These are phyloP conservation scores for Cheilosia urbana DNA, from an alignment of 2,888 invertebrate genomes.

Conservation along the genomic window DNA sequence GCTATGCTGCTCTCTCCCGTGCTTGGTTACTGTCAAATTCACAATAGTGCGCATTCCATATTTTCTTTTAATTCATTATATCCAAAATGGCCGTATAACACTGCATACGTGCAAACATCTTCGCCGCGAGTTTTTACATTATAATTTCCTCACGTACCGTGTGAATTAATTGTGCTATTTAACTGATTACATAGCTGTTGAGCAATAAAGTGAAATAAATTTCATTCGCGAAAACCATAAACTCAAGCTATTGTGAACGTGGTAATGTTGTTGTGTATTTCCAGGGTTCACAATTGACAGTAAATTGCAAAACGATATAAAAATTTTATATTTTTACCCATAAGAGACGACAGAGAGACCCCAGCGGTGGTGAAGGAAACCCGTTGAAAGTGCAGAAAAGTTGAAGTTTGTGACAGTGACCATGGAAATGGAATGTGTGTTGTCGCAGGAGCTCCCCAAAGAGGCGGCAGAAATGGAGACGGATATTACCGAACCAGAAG, in stretches of 20 bases:
- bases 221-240: slow-evolving; percentile 54
- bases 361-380: slow-evolving; percentile 7
- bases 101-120: slow-evolving; percentile 41
- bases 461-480: not conserved
- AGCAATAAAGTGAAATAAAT: slow-evolving; percentile 53
- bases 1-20: slow-evolving; percentile 24
- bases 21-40: slow-evolving; percentile 59
- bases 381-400: slow-evolving; percentile 4
- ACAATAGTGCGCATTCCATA: slow-evolving; percentile 74
- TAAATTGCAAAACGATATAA: slow-evolving; percentile 48
- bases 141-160: slow-evolving; percentile 26
- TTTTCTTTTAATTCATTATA: slow-evolving; percentile 64
- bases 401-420: not conserved
- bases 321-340: slow-evolving; percentile 37
- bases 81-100: slow-evolving; percentile 75
- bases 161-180: not conserved
- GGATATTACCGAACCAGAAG: slow-evolving; percentile 21
- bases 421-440: slow-evolving; percentile 54
- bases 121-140: slow-evolving; percentile 33
- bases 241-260: slow-evolving; percentile 71
- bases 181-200: slow-evolving; percentile 3
- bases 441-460: slow-evolving; percentile 23
- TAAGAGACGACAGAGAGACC: slow-evolving; percentile 1
- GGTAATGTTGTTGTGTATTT: slow-evolving; percentile 72
- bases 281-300: slow-evolving; percentile 74